phyloP scores from a whole-genome alignment of 2,888 invertebrate species.

The Sarcophaga variegata region DNA sequence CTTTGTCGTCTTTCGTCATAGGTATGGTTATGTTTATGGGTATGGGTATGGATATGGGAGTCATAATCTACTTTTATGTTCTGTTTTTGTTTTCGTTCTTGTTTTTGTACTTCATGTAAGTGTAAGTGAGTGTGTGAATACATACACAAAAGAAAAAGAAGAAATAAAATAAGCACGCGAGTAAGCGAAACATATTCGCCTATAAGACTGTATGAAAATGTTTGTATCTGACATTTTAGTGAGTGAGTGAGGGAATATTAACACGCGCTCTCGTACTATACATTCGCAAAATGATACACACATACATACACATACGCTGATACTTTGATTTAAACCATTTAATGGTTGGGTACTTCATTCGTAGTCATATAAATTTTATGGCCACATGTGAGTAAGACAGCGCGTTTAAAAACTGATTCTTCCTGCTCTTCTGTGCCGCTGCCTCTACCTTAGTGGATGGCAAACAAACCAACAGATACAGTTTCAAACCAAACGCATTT shows the following conservation, averaged over 20 bases:
- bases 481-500: background rate
- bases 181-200: background rate
- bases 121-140: too few species aligned
- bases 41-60: constrained; percentile 14
- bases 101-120: too few species aligned
- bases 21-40: constrained; percentile 21
- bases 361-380: background rate
- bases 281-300: background rate
- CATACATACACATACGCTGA: background rate
- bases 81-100: background rate
- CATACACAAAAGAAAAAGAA: too few species aligned
- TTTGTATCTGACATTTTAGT: background rate
- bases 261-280: constrained; percentile 56
- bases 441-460: too few species aligned
- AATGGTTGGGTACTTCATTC: background rate
- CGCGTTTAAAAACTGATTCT: background rate
- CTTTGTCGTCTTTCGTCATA: background rate
- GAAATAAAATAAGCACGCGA: constrained; percentile 56
- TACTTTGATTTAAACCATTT: background rate
- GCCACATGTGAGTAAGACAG: background rate
- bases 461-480: background rate
- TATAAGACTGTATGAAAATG: background rate
- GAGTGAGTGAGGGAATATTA: constrained; percentile 43
- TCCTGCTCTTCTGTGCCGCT: background rate
- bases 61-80: background rate